Percentiles rank a stretch among this genome's conserved stretches.
Conservation (phyloP, 2,888 invertebrate species). For the Allacma fusca region DNA sequence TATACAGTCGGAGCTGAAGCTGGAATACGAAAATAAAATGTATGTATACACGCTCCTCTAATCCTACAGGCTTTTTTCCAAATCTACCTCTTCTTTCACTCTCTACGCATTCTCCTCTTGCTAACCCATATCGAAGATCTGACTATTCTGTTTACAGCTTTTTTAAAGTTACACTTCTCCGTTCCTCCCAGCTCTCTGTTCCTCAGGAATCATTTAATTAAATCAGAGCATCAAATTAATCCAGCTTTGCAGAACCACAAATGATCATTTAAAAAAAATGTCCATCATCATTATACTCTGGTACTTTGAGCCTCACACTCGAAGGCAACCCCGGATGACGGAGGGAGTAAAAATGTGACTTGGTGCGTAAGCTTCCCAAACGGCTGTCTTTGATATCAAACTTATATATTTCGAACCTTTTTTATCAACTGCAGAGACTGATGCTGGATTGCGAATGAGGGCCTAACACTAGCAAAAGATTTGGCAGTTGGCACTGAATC, state of each 20-base stretch:
- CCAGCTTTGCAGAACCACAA: neutral
- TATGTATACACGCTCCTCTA: neutral
- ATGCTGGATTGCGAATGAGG: conserved; percentile 40
- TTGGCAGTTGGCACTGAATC: conserved; percentile 46
- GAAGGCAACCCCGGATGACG: no score
- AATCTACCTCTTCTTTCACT: neutral
- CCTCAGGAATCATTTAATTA: no score
- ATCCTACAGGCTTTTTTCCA: neutral
- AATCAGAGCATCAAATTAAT: conserved; percentile 11
- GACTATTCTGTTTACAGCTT: no score
- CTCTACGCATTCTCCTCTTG: neutral
- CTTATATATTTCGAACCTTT: neutral
- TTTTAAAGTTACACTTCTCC: no score
- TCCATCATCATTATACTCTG: neutral
- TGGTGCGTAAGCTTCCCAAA: neutral
- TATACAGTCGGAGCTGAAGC: neutral
- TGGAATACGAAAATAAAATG: conserved; percentile 1
- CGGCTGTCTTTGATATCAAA: conserved; percentile 7
- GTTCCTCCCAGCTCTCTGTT: no score
- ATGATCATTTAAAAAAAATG: neutral
- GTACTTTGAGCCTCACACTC: no score
- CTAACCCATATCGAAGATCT: no score
- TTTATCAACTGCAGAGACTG: conserved; percentile 22
- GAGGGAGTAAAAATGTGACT: no score
- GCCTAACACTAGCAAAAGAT: conserved; percentile 41